Evolutionary conservation across 2,797 vertebrate species (phyloP), one percentile per base, ranked within the genome.

Genomic region (Sphenodon punctatus): DNA sequence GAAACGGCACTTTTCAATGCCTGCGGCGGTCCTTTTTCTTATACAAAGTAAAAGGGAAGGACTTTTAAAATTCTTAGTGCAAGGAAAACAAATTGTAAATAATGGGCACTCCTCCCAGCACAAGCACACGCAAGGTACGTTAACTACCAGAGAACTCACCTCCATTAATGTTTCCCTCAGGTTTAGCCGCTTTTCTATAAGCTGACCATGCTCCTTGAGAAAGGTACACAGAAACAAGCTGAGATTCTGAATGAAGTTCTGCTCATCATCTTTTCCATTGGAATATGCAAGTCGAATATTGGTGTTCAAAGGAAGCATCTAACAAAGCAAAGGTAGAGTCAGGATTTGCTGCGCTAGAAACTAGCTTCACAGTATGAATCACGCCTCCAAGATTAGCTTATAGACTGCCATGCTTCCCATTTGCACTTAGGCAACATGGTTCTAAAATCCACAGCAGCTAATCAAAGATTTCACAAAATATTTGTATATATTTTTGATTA

Each of bases 191-290:
- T 99, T 99, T 91, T 99, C 98, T 81, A 99, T 96, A 74, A 99
- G 97, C 70, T 98, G 97, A 19, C 98, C 98, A 3, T 99, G 98
- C 77, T 99, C 98, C 92, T 99, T 99, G 38, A 99, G 97, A 92
- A 99, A 99, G 4, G 98, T 99, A 95, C 98, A 99, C 81, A 99
- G 98, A 95, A 99, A 99, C 88, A 99, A 93, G 83, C 98, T 99
- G 86, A 99, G 97, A 89, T 99, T 99, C 95, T 99, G 98, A 91
- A 99, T 99, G 87, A 99, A 99, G 92, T 99, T 99, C 95, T 99
- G 98, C 77, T 99, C 98, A 75, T 99, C 98, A 73, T 99, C 98
- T 92, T 99, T 99, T 67, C 98, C 98, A 80, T 98, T 99, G 25
- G 98, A 95, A 67, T 99, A 99, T 0, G 98, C 98, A 94, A 99